phyloP scores from a whole-genome alignment of 2,797 vertebrate species.

The Psittacula echo region DNA sequence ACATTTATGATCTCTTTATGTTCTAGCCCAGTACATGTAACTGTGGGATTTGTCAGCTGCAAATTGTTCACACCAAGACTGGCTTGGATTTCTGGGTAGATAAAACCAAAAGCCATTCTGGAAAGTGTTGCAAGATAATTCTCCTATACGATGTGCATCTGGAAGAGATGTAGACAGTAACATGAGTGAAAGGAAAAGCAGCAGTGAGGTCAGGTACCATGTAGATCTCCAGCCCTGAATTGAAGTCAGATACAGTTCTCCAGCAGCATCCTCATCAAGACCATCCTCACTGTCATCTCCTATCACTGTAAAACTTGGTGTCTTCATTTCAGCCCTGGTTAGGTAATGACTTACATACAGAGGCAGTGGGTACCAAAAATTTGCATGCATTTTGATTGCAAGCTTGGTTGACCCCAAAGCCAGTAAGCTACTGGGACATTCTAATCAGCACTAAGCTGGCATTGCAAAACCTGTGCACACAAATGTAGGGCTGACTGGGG shows the following conservation, averaged over 20 bases:
- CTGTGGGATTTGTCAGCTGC: background rate
- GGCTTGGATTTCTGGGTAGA: background rate
- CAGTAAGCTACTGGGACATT: background rate
- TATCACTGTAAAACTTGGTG: background rate
- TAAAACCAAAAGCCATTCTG: background rate
- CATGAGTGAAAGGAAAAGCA: background rate
- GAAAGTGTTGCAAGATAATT: background rate
- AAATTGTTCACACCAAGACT: background rate
- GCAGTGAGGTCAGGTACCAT: background rate
- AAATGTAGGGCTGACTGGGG: background rate
- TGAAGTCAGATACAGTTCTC: background rate
- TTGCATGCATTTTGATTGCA: rapidly evolving
- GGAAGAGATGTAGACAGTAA: background rate
- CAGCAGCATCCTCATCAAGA: background rate
- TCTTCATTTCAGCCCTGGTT: background rate
- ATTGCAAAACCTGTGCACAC: background rate
- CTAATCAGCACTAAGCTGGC: background rate
- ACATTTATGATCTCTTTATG: background rate
- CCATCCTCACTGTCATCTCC: background rate
- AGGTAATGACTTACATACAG: background rate
- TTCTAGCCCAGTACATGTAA: background rate
- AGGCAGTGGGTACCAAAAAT: background rate
- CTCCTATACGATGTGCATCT: background rate
- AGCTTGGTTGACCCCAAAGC: background rate
- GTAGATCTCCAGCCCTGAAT: background rate